These are phyloP conservation scores for Sebastes ruberrimus DNA, from an alignment of 2,797 vertebrate species.

Conservation along the genomic window DNA sequence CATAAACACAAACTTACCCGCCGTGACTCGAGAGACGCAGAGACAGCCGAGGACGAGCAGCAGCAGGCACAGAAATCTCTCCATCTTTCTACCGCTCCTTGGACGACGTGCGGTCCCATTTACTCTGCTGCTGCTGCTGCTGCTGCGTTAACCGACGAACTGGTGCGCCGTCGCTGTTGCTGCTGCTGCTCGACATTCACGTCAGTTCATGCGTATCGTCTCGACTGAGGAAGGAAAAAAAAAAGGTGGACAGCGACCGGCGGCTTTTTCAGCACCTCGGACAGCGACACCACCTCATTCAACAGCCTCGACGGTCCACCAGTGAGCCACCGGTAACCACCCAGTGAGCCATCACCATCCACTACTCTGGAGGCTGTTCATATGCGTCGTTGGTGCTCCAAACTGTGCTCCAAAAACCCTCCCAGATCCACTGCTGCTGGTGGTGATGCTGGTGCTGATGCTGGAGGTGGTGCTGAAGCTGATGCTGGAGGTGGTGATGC, in stretches of 20 bases:
- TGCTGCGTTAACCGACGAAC: constrained; percentile 41
- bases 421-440: constrained; percentile 6
- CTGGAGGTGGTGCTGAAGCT: neutral
- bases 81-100: constrained; percentile 76
- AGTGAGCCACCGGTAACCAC: neutral
- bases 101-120: constrained; percentile 74
- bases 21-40: constrained; percentile 70
- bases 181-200: constrained; percentile 52
- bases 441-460: neutral
- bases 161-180: constrained; percentile 16
- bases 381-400: constrained; percentile 32
- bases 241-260: neutral
- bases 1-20: constrained; percentile 78
- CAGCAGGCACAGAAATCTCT: constrained; percentile 69
- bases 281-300: constrained; percentile 47
- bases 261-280: constrained; percentile 51
- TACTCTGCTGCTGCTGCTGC: constrained; percentile 53
- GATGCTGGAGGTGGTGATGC: neutral
- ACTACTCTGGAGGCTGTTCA: constrained; percentile 1
- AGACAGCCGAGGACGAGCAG: constrained; percentile 75
- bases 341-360: constrained; percentile 1
- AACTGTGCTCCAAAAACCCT: constrained; percentile 30
- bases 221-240: constrained; percentile 25
- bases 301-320: neutral
- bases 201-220: constrained; percentile 62